A percentile compares a stretch with the other conserved stretches of the same genome.
Conservation (phyloP, 2,888 invertebrate species). For the Lasioglossum zephyrum region DNA sequence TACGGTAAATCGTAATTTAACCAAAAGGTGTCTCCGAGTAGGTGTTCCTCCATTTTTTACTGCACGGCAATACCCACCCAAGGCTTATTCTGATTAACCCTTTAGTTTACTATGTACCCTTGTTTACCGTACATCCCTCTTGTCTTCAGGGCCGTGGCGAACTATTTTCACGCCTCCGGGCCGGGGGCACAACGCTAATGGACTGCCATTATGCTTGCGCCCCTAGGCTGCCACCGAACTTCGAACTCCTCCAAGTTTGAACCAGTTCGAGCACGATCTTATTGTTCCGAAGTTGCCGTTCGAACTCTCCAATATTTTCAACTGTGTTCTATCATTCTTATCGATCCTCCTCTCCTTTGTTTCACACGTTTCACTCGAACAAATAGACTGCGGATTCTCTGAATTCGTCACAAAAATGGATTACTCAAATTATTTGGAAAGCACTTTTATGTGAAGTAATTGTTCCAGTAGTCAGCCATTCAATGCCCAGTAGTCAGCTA, state of each 20-base stretch:
- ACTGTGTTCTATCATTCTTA: not conserved
- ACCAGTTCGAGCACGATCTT: conserved; percentile 1
- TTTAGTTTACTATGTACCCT: conserved; percentile 18
- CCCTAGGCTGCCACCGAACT: not conserved
- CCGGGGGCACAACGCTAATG: not conserved
- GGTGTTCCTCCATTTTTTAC: conserved; percentile 26
- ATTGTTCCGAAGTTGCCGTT: conserved; percentile 2
- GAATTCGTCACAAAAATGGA: not conserved
- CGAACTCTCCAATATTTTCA: not conserved
- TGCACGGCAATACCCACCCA: conserved; percentile 40
- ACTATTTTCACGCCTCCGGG: conserved; percentile 3
- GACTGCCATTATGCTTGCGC: not conserved
- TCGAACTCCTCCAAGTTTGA: conserved; percentile 1
- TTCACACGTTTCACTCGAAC: not conserved
- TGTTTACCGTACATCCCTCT: conserved; percentile 1
- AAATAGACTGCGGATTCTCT: not conserved
- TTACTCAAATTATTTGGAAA: not conserved
- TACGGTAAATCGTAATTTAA: conserved; percentile 2
- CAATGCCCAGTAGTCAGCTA: not conserved
- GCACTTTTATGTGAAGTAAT: not conserved
- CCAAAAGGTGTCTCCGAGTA: conserved; percentile 14
- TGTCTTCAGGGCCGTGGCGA: conserved; percentile 5
- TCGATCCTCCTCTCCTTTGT: not conserved
- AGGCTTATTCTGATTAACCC: conserved; percentile 43
- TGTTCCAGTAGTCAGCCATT: not conserved